Conservation (phyloP, 1,140 invertebrate genomes). For the Drosophila nikananu region DNA sequence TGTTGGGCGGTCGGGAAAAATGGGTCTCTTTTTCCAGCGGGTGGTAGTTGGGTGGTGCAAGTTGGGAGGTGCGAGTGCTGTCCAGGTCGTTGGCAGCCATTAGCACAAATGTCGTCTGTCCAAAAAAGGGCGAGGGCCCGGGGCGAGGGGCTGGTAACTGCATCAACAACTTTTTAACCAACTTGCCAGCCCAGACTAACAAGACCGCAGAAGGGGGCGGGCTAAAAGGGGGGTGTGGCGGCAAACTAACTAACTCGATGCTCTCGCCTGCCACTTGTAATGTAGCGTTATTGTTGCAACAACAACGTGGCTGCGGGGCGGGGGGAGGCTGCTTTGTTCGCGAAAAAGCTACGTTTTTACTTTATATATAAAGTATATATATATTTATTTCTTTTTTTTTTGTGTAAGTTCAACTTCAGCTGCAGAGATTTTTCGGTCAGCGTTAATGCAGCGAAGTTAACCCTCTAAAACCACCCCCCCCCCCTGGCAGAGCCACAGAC, state of each 20-base stretch:
- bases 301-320: background rate
- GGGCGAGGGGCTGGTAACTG: slow-evolving; percentile 35
- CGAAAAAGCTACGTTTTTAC: slow-evolving; percentile 48
- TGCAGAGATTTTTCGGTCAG: slow-evolving; percentile 75
- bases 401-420: slow-evolving; percentile 63
- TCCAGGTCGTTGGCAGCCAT: slow-evolving; percentile 74
- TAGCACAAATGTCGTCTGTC: slow-evolving; percentile 61
- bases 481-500: background rate
- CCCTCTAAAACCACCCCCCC: background rate
- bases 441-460: slow-evolving; percentile 68
- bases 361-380: background rate
- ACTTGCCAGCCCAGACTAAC: slow-evolving; percentile 76
- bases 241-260: slow-evolving; percentile 76
- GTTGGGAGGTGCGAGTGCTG: background rate
- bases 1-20: slow-evolving; percentile 4
- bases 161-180: slow-evolving; percentile 83
- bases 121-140: background rate
- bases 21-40: background rate
- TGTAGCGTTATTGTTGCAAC: slow-evolving; percentile 72
- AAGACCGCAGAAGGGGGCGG: slow-evolving; percentile 58
- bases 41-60: too few relatives aligned
- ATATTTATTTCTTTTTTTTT: background rate
- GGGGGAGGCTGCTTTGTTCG: slow-evolving; percentile 63
- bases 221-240: slow-evolving; percentile 6
- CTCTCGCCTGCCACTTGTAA: slow-evolving; percentile 70